Evolutionary conservation across 2,797 vertebrate genomes (phyloP).

Genomic region (Sparus aurata): DNA sequence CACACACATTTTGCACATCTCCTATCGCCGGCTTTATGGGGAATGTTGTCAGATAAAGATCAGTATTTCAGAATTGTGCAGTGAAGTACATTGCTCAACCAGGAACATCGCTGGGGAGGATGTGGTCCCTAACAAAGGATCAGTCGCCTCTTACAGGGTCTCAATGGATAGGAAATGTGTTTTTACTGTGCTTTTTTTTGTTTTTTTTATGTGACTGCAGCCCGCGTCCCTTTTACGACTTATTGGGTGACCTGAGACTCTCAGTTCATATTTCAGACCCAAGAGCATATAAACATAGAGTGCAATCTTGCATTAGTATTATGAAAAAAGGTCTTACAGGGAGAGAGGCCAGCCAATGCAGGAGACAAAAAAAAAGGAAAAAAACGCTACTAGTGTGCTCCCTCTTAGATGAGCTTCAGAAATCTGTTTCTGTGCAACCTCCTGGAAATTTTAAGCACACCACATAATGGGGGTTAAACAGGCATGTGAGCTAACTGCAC

Average conservation of each 20-base stretch:
- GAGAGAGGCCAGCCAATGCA: conserved; percentile 14
- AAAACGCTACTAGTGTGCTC: not conserved
- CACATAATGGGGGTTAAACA: not conserved
- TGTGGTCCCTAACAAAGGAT: conserved; percentile 32
- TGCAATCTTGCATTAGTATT: conserved; percentile 7
- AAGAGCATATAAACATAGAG: conserved; percentile 13
- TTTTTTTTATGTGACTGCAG: conserved; percentile 20
- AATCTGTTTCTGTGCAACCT: not conserved
- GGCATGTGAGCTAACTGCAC: not conserved
- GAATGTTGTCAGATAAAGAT: conserved; percentile 61
- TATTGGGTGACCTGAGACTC: not conserved
- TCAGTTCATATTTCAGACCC: not conserved
- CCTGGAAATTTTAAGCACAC: not conserved
- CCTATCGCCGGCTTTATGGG: conserved; percentile 37
- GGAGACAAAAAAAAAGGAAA: conserved; percentile 6
- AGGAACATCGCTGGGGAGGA: conserved; percentile 15
- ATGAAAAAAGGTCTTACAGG: conserved; percentile 8
- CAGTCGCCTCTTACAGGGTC: conserved; percentile 9
- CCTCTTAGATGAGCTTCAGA: conserved; percentile 1
- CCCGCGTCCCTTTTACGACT: conserved; percentile 19
- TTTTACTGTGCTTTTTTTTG: conserved; percentile 26
- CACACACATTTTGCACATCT: conserved; percentile 28
- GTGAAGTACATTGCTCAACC: conserved; percentile 26
- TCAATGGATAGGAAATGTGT: conserved; percentile 14
- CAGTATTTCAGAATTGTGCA: conserved; percentile 31